Evolutionary conservation across 2,113 vertebrate species (phyloP).

Genomic region (Neodontobutis hainanensis): DNA sequence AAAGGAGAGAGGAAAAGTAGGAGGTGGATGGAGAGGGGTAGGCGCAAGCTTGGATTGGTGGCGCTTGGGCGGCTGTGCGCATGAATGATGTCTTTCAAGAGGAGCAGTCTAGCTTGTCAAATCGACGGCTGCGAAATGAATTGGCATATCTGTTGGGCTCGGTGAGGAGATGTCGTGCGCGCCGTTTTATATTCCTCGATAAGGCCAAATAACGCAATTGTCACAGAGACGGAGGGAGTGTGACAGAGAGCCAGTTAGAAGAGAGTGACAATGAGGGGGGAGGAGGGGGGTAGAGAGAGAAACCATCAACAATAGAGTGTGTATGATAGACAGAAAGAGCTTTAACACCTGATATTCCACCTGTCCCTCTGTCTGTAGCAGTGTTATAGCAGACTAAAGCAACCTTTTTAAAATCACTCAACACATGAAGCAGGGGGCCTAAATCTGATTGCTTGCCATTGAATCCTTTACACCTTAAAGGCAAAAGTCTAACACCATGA

Average conservation of each 20-base stretch:
- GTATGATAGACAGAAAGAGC: conserved; percentile 66
- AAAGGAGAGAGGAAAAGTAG: conserved; percentile 60
- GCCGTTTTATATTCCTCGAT: conserved; percentile 96
- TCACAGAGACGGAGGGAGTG: conserved; percentile 73
- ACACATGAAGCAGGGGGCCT: conserved; percentile 47
- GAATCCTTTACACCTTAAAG: conserved; percentile 41
- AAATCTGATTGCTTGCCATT: conserved; percentile 63
- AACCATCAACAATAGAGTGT: conserved; percentile 65
- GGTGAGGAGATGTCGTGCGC: conserved; percentile 88
- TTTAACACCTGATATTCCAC: conserved; percentile 63
- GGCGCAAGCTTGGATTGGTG: conserved; percentile 64
- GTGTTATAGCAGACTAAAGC: conserved; percentile 51
- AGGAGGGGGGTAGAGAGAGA: conserved; percentile 1
- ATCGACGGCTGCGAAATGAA: conserved; percentile 92
- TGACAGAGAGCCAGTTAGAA: conserved; percentile 65
- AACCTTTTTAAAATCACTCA: conserved; percentile 60
- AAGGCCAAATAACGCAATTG: conserved; percentile 94
- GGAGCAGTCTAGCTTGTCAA: conserved; percentile 99
- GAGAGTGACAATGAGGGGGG: conserved; percentile 21
- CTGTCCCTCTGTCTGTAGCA: conserved; percentile 41
- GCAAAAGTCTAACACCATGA: conserved; percentile 36
- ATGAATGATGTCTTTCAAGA: conserved; percentile 99
- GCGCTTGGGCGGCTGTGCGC: conserved; percentile 73
- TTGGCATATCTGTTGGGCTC: conserved; percentile 91
- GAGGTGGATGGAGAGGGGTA: conserved; percentile 29